phyloP scores from a whole-genome alignment of 2,797 vertebrate species.

The Margarornis squamiger region DNA sequence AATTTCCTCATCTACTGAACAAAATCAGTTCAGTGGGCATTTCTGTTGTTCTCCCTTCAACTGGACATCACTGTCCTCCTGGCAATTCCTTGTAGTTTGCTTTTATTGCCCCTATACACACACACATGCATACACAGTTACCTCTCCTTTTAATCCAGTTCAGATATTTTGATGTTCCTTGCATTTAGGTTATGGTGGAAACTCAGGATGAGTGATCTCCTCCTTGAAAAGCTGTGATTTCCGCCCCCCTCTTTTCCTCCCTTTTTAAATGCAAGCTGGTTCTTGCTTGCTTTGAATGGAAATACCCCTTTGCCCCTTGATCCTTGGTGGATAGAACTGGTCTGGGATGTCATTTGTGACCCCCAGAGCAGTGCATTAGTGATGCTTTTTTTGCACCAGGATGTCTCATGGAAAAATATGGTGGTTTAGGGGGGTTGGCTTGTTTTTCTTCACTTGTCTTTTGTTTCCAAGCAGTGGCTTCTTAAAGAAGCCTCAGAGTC shows the following conservation, averaged over 20 bases:
- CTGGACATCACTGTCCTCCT: neutral
- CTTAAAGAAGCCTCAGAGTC: neutral
- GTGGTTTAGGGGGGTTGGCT: neutral
- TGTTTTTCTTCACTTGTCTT: neutral
- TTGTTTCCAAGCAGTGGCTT: neutral
- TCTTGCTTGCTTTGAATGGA: conserved; percentile 48
- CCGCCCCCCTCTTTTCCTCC: neutral
- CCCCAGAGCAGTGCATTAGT: neutral
- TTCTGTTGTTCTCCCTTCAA: neutral
- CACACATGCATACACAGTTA: neutral
- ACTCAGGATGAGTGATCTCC: neutral
- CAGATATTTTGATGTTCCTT: neutral
- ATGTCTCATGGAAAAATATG: neutral
- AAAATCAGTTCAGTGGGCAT: neutral
- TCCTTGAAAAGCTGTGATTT: conserved; percentile 24
- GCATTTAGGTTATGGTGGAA: neutral
- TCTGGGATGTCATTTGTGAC: neutral
- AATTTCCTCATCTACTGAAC: neutral
- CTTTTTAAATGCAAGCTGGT: conserved; percentile 44
- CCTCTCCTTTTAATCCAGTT: neutral
- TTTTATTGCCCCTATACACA: neutral
- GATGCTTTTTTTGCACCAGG: neutral
- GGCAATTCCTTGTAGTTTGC: neutral
- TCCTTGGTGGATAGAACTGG: neutral
- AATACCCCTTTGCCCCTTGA: neutral